Conservation (phyloP, 2,888 invertebrate species). For the Dimorphilus gyrociliatus region DNA sequence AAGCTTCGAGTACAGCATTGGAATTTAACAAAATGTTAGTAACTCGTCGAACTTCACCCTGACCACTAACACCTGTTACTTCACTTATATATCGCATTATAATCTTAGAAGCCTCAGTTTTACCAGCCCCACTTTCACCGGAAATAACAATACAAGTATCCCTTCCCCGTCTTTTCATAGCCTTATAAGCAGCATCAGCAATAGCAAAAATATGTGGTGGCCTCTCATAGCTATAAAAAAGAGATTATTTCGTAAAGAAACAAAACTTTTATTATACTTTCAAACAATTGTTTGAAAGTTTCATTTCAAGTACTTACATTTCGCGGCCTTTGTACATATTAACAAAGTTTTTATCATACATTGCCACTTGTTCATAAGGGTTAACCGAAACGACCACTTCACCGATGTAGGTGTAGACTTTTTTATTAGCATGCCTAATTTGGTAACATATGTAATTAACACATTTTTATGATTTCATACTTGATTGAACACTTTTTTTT, state of each 20-base stretch:
- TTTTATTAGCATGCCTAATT: too few species aligned
- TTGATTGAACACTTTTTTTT: too few species aligned
- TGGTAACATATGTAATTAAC: conserved; percentile 35
- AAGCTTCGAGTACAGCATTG: conserved; percentile 85
- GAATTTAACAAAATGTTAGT: conserved; percentile 94
- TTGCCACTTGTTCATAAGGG: conserved; percentile 78
- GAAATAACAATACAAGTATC: conserved; percentile 91
- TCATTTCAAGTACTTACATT: too few species aligned
- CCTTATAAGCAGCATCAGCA: conserved; percentile 84
- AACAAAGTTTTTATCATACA: conserved; percentile 71
- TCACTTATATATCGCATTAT: conserved; percentile 94
- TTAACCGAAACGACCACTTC: conserved; percentile 79
- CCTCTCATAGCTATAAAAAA: conserved; percentile 89
- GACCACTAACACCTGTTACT: conserved; percentile 75
- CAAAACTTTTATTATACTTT: too few species aligned
- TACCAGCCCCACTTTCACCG: conserved; percentile 85
- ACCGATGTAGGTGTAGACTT: conserved; percentile 95
- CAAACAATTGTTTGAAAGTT: too few species aligned
- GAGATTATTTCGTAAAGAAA: too few species aligned
- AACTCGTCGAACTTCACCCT: conserved; percentile 80
- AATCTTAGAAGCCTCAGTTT: conserved; percentile 96
- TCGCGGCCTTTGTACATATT: conserved; percentile 83
- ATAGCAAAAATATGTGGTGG: conserved; percentile 94
- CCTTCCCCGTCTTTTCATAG: conserved; percentile 69
- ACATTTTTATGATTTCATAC: conserved; percentile 1